phyloP scores from a whole-genome alignment of 2,888 invertebrate species.

The Osedax fenrisi region DNA sequence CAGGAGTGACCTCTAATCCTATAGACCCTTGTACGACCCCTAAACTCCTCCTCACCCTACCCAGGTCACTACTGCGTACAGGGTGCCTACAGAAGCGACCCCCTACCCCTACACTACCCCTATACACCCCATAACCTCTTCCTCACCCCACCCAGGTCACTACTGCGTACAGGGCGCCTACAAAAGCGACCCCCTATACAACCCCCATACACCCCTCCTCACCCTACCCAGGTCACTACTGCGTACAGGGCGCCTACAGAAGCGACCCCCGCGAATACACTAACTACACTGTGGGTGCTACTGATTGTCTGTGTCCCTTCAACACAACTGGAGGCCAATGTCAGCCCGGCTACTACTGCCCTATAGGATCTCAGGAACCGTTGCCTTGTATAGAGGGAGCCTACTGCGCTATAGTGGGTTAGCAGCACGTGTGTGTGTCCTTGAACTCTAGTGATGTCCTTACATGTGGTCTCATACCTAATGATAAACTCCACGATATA shows the following conservation, averaged over 20 bases:
- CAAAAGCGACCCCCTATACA: conserved; percentile 38
- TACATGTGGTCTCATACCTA: too few species aligned
- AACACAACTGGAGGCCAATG: conserved; percentile 44
- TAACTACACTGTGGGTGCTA: conserved; percentile 39
- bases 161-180: conserved; percentile 43
- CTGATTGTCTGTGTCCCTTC: conserved; percentile 41
- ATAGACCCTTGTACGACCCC: too few species aligned
- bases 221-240: conserved; percentile 43
- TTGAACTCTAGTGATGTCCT: too few species aligned
- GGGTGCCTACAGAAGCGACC: conserved; percentile 38
- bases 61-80: conserved; percentile 44
- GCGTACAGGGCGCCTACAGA: conserved; percentile 41
- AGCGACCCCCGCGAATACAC: conserved; percentile 41
- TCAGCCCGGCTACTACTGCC: conserved; percentile 43
- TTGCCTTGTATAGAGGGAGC: conserved; percentile 42
- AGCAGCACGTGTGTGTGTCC: neutral
- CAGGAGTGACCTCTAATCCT: too few species aligned
- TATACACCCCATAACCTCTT: neutral
- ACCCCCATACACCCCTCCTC: neutral
- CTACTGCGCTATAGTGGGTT: conserved; percentile 41
- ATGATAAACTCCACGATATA: too few species aligned
- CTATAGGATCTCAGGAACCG: conserved; percentile 40
- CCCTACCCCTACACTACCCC: neutral
- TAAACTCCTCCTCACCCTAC: neutral
- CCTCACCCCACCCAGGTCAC: conserved; percentile 15